These are phyloP conservation scores for Drosophila picticornis DNA, from an alignment of 2,888 invertebrate genomes.

Conservation along the genomic window DNA sequence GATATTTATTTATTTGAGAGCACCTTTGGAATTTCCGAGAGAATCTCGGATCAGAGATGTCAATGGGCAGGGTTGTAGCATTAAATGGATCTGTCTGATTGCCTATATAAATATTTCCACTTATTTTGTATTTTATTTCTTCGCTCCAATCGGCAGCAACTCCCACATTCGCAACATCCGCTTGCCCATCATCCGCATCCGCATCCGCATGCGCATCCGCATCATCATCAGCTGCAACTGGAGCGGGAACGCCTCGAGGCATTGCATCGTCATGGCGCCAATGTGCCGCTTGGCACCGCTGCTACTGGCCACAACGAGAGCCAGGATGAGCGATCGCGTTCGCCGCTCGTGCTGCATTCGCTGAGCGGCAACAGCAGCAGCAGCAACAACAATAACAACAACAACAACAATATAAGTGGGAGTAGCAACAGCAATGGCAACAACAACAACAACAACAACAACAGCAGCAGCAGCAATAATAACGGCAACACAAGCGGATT, in stretches of 20 bases:
- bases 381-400: conserved; percentile 39
- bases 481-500: conserved; percentile 55
- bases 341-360: conserved; percentile 71
- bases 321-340: conserved; percentile 84
- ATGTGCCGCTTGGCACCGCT: conserved; percentile 26
- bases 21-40: background rate
- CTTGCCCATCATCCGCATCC: conserved; percentile 51
- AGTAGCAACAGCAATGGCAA: conserved; percentile 33
- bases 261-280: conserved; percentile 68
- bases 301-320: conserved; percentile 46
- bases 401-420: conserved; percentile 25
- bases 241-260: conserved; percentile 74
- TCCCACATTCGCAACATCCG: conserved; percentile 54
- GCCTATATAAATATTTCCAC: background rate
- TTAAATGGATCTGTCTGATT: background rate
- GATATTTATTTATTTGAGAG: background rate
- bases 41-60: background rate
- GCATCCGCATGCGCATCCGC: conserved; percentile 55
- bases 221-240: conserved; percentile 77
- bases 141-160: conserved; percentile 31
- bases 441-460: conserved; percentile 49
- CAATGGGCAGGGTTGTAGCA: background rate
- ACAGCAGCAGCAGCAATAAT: conserved; percentile 43
- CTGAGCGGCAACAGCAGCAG: conserved; percentile 39
- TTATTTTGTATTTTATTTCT: background rate